phyloP scores from a whole-genome alignment of 2,113 vertebrate genomes.

The Proteles cristata region DNA sequence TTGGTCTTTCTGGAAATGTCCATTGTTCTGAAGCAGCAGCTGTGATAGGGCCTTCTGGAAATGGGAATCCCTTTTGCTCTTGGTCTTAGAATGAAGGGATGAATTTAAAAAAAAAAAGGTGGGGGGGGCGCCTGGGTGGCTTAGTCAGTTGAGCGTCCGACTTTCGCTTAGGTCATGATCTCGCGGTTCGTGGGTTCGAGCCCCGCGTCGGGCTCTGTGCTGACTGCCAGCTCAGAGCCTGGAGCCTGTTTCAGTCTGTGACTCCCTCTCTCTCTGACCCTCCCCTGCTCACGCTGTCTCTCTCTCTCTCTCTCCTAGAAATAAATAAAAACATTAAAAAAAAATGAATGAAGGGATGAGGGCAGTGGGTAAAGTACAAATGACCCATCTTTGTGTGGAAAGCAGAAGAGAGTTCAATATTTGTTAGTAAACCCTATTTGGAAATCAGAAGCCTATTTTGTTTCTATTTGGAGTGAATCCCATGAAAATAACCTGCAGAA shows the following conservation, averaged over 20 bases:
- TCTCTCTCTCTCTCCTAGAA: too few relatives aligned
- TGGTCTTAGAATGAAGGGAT: neutral
- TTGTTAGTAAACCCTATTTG: neutral
- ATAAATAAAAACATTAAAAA: too few relatives aligned
- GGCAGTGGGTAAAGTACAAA: neutral
- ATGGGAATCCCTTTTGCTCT: neutral
- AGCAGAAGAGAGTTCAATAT: neutral
- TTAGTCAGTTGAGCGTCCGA: too few relatives aligned
- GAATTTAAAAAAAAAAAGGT: too few relatives aligned
- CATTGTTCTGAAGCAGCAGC: neutral
- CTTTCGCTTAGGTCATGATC: too few relatives aligned
- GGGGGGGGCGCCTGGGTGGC: too few relatives aligned
- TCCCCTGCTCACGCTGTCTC: too few relatives aligned
- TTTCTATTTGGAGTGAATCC: neutral
- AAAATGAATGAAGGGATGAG: neutral
- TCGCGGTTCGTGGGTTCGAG: too few relatives aligned
- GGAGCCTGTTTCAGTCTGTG: too few relatives aligned
- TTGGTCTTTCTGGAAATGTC: neutral
- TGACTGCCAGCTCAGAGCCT: too few relatives aligned
- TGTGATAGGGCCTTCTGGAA: neutral
- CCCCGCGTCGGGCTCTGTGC: too few relatives aligned
- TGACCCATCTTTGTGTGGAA: neutral
- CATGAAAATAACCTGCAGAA: conserved; percentile 38
- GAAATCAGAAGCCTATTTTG: neutral
- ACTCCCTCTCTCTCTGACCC: too few relatives aligned